Percentiles rank a stretch among this genome's conserved stretches.
phyloP scores from a whole-genome alignment of 2,888 invertebrate genomes.

The Endomychus coccineus region DNA sequence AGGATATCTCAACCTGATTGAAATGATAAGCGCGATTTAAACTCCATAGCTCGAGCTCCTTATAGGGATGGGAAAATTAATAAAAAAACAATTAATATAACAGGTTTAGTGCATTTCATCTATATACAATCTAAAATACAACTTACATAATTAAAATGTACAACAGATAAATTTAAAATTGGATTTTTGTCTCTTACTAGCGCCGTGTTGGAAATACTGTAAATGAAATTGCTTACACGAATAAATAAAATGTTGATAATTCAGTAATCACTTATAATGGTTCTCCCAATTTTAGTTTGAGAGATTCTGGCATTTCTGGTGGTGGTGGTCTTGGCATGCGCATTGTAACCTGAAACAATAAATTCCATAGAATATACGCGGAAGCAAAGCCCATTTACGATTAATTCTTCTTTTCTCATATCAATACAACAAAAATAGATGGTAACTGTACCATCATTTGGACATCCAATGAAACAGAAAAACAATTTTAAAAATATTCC shows the following conservation, averaged over 20 bases:
- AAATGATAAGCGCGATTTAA: no score
- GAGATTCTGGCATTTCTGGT: constrained; percentile 89
- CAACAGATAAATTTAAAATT: not conserved
- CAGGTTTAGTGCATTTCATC: constrained; percentile 13
- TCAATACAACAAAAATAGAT: no score
- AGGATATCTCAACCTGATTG: no score
- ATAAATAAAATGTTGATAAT: no score
- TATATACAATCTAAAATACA: constrained; percentile 31
- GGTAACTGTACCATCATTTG: no score
- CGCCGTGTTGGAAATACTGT: constrained; percentile 24
- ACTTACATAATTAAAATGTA: constrained; percentile 13
- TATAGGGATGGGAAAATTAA: no score
- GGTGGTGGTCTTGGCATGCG: constrained; percentile 93
- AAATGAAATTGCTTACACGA: constrained; percentile 3
- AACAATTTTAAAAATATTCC: no score
- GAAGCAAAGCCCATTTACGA: no score
- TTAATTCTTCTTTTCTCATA: no score
- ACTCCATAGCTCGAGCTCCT: no score
- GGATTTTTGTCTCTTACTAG: not conserved
- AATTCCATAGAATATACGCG: no score
- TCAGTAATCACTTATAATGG: constrained; percentile 18
- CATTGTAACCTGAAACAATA: constrained; percentile 51
- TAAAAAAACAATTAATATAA: constrained; percentile 2
- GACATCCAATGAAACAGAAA: no score
- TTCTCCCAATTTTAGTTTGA: constrained; percentile 61